Evolutionary conservation across 2,113 vertebrate species (phyloP), one percentile per base, ranked within the genome.

Genomic region (Numida meleagris): DNA sequence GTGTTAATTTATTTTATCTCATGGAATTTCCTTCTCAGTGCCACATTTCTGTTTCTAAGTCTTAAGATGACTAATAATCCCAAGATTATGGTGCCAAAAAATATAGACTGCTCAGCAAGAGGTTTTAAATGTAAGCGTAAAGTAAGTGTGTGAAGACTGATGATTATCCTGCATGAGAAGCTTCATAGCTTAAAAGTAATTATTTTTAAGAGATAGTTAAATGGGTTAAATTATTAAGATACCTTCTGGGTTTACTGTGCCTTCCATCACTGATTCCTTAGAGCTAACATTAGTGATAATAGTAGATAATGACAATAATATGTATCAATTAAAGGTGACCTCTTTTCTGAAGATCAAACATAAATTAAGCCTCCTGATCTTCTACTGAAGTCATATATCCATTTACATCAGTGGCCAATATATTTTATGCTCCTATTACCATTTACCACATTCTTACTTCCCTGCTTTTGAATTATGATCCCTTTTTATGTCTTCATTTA

Each of bases 311-410:
- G 21, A 48, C 29, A 90, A 61, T 82, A 95, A 82, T n/a, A 67
- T 9, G 67, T 72, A 48, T 10, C 38, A 91, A 77, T 80, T 85
- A 79, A 77, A 58, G 5, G 17, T 92, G 70, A 75, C n/a, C n/a
- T 81, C 80, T 68, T 94, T 88, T 81, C 46, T 88, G 46, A 90
- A 86, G 34, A 74, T 75, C 42, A 80, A 76, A 89, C 34, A 63
- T 57, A 77, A 85, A 94, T 89, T 92, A 67, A 55, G 7, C 6
- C 70, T 91, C 25, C 17, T 6, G 77, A 8, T 74, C 67, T 81
- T 88, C 34, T 36, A 71, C 10, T 82, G 50, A 80, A 91, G 55
- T 80, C 67, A 40, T 61, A 50, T 43, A 80, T 50, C 23, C 17
- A 15, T 71, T 89, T 86, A 43, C 8, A 80, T 34, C 46, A 38